Evolutionary conservation across 2,797 vertebrate genomes (phyloP).

Genomic region (Myiotriccus ornatus): DNA sequence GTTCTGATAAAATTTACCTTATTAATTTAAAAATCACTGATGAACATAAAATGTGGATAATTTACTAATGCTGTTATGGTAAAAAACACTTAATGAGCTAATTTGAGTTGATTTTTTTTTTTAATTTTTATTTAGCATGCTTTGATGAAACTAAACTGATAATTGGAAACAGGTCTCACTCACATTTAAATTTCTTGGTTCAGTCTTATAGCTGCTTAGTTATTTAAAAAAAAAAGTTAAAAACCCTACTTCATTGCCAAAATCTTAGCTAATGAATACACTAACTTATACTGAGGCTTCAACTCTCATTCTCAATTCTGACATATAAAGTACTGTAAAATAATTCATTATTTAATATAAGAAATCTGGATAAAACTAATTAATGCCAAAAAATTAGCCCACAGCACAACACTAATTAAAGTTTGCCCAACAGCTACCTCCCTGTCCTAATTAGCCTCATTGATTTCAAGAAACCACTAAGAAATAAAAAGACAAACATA

Average conservation of each 20-base stretch:
- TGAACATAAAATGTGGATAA: neutral
- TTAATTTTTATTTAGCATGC: neutral
- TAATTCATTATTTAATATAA: neutral
- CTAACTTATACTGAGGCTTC: neutral
- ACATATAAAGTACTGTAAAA: neutral
- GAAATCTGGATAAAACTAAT: slow-evolving; percentile 28
- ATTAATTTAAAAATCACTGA: neutral
- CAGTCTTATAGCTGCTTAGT: neutral
- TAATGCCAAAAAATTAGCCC: slow-evolving; percentile 43
- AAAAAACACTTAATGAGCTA: neutral
- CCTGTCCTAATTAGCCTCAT: neutral
- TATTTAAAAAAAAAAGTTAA: neutral
- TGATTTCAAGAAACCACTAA: slow-evolving; percentile 9
- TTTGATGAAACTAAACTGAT: slow-evolving; percentile 6
- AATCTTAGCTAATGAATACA: neutral
- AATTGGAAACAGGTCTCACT: neutral
- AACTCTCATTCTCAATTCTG: neutral
- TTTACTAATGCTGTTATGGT: neutral
- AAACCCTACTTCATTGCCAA: neutral
- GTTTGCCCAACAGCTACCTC: slow-evolving; percentile 14
- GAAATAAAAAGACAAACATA: neutral
- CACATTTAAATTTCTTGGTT: neutral
- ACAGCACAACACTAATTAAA: slow-evolving; percentile 28
- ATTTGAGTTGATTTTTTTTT: neutral
- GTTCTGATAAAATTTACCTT: neutral